Base-by-base conservation (phyloP, 2,888 invertebrate species). In the Cotesia congregata region DNA sequence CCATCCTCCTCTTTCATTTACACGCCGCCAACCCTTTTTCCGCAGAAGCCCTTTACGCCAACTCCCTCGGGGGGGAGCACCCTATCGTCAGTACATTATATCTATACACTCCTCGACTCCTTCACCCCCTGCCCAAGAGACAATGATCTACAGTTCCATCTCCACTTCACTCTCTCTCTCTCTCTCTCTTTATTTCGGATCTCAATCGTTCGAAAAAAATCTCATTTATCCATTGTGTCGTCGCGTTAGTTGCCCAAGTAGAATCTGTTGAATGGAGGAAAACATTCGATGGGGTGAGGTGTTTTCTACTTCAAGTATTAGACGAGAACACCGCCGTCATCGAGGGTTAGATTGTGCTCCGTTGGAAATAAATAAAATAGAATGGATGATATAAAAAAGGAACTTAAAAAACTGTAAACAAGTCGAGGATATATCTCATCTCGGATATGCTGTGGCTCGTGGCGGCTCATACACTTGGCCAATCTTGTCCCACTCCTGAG, bases 171-270 rank as follows among this genome's bases (percentile, higher is more conserved):
- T 64, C 77, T 67, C 15, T 74, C 65, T 65, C 65, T 65, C 30
- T 65, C 30, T 30, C 20, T 30, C 30, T 65, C 15, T 65, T 79
- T 80, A 82, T 82, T 83, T 84, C 80, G 83, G 83, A 87, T 88
- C 87, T 87, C 87, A 87, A 88, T 88, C 87, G 88, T 82, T 87
- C 84, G 85, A 86, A 87, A 88, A 88, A 88, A 88, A 88, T 88
- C 88, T 88, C 88, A 88, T 88, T 88, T 87, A 86, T 85, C 87
- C 86, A 88, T 88, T 88, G 88, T 88, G 83, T 82, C 74, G 72
- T 77, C 80, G 84, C 82, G 85, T 84, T 85, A 84, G 81, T 77
- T 81, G 79, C 80, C 75, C 71, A 69, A 77, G 82, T 68, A 75
- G 68, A 75, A 77, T 76, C 76, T 73, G 72, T 78, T 75, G 72